Conservation (phyloP, 1,140 invertebrate genomes). For the Magallana gigas region DNA sequence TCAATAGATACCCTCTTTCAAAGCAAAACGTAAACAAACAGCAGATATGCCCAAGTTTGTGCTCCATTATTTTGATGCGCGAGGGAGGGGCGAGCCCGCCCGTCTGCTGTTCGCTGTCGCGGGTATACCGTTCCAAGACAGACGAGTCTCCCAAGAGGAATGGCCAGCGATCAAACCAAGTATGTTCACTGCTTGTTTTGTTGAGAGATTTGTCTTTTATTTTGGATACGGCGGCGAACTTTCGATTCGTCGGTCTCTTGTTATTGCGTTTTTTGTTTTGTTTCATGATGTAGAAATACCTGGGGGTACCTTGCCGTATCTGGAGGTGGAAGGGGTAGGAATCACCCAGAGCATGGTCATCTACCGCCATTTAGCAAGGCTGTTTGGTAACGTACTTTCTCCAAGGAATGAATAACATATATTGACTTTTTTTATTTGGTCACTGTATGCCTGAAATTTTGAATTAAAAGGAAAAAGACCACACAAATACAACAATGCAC, state of each 20-base stretch:
- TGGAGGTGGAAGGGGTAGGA: not conserved
- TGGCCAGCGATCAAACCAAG: constrained; percentile 49
- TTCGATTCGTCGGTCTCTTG: too few species aligned
- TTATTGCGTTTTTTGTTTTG: too few species aligned
- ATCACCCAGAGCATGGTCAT: constrained; percentile 32
- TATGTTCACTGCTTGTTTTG: not conserved
- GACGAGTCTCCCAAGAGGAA: constrained; percentile 62
- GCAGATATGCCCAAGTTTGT: constrained; percentile 64
- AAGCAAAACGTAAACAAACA: too few species aligned
- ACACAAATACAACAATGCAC: too few species aligned
- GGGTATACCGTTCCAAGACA: constrained; percentile 70
- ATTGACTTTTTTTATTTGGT: too few species aligned
- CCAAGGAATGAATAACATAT: too few species aligned
- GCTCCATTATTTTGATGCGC: constrained; percentile 71
- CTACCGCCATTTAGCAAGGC: not conserved
- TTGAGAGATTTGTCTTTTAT: too few species aligned
- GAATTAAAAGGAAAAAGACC: too few species aligned
- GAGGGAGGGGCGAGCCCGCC: constrained; percentile 68
- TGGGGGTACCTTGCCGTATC: not conserved
- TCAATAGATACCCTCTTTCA: too few species aligned
- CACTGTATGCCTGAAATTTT: too few species aligned
- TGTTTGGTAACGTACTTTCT: not conserved
- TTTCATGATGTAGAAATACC: not conserved
- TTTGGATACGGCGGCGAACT: too few species aligned
- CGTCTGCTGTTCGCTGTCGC: constrained; percentile 70